Percentiles rank a stretch among this genome's conserved stretches.
Conservation (phyloP, 2,113 vertebrate species). For the Barbus barbus region DNA sequence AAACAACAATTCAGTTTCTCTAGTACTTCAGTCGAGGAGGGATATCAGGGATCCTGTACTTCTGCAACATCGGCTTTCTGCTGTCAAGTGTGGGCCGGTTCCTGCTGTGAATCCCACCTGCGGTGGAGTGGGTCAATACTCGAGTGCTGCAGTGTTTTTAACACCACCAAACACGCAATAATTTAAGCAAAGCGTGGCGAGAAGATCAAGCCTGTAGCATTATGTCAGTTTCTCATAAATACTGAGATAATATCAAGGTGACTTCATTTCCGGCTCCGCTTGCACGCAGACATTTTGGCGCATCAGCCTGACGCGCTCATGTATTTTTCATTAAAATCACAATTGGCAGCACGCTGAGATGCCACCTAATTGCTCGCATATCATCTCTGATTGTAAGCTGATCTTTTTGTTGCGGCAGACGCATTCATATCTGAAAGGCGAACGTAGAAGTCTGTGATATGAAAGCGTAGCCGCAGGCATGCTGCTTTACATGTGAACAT, state of each 20-base stretch:
- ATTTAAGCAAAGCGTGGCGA: not conserved
- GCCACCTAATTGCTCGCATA: not conserved
- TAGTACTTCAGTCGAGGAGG: constrained; percentile 9
- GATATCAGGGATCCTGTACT: not conserved
- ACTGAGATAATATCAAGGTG: not conserved
- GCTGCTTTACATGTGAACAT: not conserved
- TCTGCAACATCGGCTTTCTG: constrained; percentile 1
- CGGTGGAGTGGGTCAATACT: not conserved
- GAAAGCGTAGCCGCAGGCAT: not conserved
- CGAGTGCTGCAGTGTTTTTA: not conserved
- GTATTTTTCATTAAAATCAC: constrained; percentile 20
- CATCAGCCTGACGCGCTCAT: not conserved
- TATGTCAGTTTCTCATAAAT: not conserved
- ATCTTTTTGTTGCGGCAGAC: constrained; percentile 3
- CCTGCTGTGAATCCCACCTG: constrained; percentile 14
- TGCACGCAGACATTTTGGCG: not conserved
- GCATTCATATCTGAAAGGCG: not conserved
- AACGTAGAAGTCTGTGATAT: not conserved
- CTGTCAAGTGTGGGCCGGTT: constrained; percentile 17
- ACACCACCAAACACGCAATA: not conserved
- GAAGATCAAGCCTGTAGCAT: not conserved
- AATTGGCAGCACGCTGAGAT: not conserved
- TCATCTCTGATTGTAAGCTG: not conserved
- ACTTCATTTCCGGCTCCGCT: constrained; percentile 3
- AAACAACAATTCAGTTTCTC: not conserved